A percentile compares a stretch with the other conserved stretches of the same genome.
These are phyloP conservation scores for Coleophora flavipennella DNA, from an alignment of 2,888 invertebrate genomes.

Conservation along the genomic window DNA sequence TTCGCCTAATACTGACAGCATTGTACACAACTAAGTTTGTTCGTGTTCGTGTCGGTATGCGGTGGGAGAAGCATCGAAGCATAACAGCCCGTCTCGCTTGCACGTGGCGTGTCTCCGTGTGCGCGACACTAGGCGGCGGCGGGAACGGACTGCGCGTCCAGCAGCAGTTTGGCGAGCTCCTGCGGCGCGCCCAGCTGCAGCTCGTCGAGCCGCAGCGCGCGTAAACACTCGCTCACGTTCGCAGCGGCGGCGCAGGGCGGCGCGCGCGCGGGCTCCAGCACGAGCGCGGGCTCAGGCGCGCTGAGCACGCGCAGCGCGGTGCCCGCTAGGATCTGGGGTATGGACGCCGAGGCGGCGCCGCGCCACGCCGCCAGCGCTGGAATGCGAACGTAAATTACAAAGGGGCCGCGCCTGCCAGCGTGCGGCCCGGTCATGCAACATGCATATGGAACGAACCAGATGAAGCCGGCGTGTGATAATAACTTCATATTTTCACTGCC, in stretches of 20 bases:
- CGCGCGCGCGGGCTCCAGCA: conserved; percentile 24
- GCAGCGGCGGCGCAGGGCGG: conserved; percentile 9
- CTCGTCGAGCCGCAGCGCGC: conserved; percentile 19
- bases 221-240: conserved; percentile 14
- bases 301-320: conserved; percentile 80
- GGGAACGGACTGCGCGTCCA: conserved; percentile 36
- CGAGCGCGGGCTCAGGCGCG: conserved; percentile 85
- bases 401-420: too few relatives aligned
- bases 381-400: background rate
- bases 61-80: too few relatives aligned
- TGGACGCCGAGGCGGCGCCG: conserved; percentile 13
- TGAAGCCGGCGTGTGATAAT: too few relatives aligned
- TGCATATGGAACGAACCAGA: too few relatives aligned
- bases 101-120: too few relatives aligned
- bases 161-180: conserved; percentile 72
- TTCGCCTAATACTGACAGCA: too few relatives aligned
- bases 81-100: too few relatives aligned
- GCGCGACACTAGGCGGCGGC: background rate
- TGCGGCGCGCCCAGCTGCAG: conserved; percentile 55
- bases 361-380: conserved; percentile 22
- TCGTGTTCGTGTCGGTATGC: too few relatives aligned
- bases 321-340: conserved; percentile 42
- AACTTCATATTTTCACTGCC: too few relatives aligned
- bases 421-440: too few relatives aligned
- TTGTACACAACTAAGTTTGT: too few relatives aligned